A percentile compares a stretch with the other conserved stretches of the same genome.
phyloP scores from a whole-genome alignment of 2,113 vertebrate genomes.

The Percopsis transmontana region DNA sequence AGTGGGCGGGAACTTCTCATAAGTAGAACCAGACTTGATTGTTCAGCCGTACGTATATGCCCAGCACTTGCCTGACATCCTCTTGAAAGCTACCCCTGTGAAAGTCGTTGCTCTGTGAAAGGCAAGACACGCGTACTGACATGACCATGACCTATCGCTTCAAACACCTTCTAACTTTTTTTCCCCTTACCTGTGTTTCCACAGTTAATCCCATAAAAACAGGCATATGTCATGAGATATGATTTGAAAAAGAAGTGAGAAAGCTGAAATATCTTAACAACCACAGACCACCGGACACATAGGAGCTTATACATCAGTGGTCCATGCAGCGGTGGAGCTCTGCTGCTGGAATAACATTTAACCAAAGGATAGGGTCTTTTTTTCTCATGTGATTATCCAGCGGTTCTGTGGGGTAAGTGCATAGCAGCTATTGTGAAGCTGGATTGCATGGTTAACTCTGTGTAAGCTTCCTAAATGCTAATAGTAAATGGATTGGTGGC shows the following conservation, averaged over 20 bases:
- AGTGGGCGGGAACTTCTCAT: conserved; percentile 56
- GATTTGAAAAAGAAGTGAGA: conserved; percentile 33
- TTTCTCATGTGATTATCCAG: not conserved
- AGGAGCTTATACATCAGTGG: conserved; percentile 36
- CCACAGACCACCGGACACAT: conserved; percentile 46
- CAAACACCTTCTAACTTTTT: conserved; percentile 55
- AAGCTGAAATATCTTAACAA: conserved; percentile 51
- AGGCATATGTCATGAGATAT: conserved; percentile 49
- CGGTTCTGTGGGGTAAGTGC: not conserved
- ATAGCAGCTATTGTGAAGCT: not conserved
- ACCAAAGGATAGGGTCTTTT: not conserved
- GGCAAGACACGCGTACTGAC: conserved; percentile 43
- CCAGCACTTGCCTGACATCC: conserved; percentile 42
- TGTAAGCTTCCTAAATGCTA: not conserved
- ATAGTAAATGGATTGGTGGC: not conserved
- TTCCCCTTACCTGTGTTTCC: conserved; percentile 44
- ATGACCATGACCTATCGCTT: conserved; percentile 38
- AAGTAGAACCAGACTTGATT: conserved; percentile 74
- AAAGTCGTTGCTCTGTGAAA: conserved; percentile 54
- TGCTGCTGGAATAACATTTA: not conserved
- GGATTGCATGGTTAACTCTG: not conserved
- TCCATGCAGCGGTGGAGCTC: conserved; percentile 1
- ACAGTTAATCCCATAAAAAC: conserved; percentile 56
- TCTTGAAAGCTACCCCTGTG: conserved; percentile 51
- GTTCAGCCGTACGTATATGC: conserved; percentile 25